Evolutionary conservation across 2,113 vertebrate genomes (phyloP).

Genomic region (Vulpes lagopus): DNA sequence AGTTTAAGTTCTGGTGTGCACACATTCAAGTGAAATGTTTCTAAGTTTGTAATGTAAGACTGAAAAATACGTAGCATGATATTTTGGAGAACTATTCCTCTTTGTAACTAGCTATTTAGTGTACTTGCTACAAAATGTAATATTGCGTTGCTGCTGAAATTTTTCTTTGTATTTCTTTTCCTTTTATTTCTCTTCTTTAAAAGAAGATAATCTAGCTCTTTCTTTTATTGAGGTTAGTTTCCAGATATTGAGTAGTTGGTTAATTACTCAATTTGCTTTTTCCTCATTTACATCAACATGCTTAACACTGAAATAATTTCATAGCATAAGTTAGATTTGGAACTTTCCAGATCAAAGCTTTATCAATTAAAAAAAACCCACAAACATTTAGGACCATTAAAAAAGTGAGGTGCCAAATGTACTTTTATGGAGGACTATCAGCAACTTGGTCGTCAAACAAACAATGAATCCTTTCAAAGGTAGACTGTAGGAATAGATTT

Average conservation of each 20-base stretch:
- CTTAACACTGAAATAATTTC: background rate
- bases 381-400: background rate
- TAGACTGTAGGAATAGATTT: background rate
- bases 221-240: background rate
- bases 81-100: background rate
- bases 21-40: background rate
- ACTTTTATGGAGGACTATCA: background rate
- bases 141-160: background rate
- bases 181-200: background rate
- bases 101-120: background rate
- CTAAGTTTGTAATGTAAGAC: background rate
- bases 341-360: background rate
- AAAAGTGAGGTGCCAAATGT: background rate
- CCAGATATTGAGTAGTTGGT: background rate
- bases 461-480: background rate
- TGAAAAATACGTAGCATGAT: background rate
- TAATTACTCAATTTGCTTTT: background rate
- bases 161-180: background rate
- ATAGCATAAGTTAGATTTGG: background rate
- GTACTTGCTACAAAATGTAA: background rate
- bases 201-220: background rate
- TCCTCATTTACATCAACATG: background rate
- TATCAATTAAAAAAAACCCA: background rate
- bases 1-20: background rate
- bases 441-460: background rate